These are phyloP conservation scores for Chloebia gouldiae DNA, from an alignment of 2,113 vertebrate genomes.

Conservation along the genomic window DNA sequence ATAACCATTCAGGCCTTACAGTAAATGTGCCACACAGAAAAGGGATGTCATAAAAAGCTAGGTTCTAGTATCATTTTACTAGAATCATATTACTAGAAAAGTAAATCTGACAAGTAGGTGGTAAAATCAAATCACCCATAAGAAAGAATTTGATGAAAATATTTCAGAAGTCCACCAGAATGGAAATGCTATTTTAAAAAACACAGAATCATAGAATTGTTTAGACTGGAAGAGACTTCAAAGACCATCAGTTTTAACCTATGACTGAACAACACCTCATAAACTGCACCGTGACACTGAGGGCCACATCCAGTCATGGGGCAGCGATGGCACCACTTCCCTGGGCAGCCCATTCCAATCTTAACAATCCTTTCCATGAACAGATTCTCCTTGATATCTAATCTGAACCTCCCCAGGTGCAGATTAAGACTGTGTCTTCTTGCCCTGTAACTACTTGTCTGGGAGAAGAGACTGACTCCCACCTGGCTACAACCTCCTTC, in stretches of 20 bases:
- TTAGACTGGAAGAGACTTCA: not conserved
- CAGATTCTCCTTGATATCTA: not conserved
- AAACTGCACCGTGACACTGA: not conserved
- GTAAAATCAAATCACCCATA: not conserved
- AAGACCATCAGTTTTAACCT: not conserved
- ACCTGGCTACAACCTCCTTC: not conserved
- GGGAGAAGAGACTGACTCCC: not conserved
- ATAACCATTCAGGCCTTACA: not conserved
- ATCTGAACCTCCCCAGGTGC: not conserved
- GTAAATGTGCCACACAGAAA: not conserved
- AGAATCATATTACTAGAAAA: not conserved
- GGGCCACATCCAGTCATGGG: not conserved
- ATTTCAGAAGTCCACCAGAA: not conserved
- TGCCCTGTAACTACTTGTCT: not conserved
- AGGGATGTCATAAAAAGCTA: not conserved
- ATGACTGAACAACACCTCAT: rapidly evolving
- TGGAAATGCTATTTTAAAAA: rapidly evolving
- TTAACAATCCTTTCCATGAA: not conserved
- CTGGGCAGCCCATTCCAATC: not conserved
- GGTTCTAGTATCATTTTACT: not conserved
- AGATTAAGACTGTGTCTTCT: not conserved
- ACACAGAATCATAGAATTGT: not conserved
- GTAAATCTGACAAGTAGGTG: not conserved
- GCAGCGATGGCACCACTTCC: not conserved
- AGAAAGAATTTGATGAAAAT: not conserved